A percentile compares a stretch with the other conserved stretches of the same genome.
phyloP scores from a whole-genome alignment of 2,888 invertebrate species.

The Rapana venosa region DNA sequence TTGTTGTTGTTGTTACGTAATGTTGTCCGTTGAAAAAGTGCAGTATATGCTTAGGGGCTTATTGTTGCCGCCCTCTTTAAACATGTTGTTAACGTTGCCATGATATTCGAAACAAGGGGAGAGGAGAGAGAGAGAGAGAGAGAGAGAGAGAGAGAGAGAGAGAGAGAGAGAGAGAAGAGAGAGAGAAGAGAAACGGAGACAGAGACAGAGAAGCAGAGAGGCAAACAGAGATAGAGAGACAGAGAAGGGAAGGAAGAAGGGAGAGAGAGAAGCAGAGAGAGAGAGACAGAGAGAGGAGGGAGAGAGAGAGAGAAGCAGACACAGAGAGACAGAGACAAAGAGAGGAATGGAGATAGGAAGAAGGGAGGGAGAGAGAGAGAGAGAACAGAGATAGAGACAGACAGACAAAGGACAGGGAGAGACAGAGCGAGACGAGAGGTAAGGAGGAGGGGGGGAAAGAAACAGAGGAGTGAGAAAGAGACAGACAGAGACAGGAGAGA shows the following conservation, averaged over 20 bases:
- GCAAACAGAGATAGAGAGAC: not conserved
- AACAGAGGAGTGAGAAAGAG: too few relatives aligned
- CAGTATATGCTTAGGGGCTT: too few relatives aligned
- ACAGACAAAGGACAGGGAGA: too few relatives aligned
- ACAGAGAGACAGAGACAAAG: not conserved
- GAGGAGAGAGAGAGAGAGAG: not conserved
- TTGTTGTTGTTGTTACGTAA: too few relatives aligned
- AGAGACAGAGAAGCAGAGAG: not conserved
- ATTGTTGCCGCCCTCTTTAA: not conserved
- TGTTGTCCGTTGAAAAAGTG: too few relatives aligned
- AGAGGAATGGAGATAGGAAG: not conserved
- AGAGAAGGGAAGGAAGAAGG: not conserved
- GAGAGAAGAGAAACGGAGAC: not conserved
- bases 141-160: constrained; percentile 2
- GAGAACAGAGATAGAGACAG: not conserved
- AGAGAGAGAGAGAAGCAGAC: not conserved
- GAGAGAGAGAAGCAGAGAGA: not conserved
- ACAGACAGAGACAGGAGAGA: too few relatives aligned
- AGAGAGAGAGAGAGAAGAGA: not conserved
- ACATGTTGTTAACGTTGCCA: not conserved
- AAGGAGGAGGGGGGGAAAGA: too few relatives aligned
- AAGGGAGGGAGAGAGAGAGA: not conserved
- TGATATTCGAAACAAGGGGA: not conserved
- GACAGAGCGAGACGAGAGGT: too few relatives aligned
- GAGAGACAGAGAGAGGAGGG: not conserved